Conservation (phyloP, 2,888 invertebrate species). For the Opisthograptis luteolata region DNA sequence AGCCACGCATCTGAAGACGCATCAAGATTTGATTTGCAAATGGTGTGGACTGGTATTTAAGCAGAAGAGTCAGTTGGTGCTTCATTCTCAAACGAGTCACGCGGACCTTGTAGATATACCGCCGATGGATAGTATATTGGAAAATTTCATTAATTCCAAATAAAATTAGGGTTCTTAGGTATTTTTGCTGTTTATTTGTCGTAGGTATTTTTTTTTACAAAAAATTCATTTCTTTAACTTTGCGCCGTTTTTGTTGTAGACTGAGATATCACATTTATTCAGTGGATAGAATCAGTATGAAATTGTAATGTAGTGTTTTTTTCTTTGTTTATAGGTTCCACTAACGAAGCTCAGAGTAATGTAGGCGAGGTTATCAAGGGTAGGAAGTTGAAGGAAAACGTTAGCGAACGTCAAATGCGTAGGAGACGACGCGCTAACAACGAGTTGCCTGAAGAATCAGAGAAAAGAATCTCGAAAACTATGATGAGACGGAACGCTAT, state of each 20-base stretch:
- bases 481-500: constrained; percentile 77
- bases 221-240: too few species aligned
- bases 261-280: too few species aligned
- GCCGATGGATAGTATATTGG: constrained; percentile 36
- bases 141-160: too few species aligned
- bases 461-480: constrained; percentile 70
- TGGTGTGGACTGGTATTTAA: constrained; percentile 59
- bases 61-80: constrained; percentile 48
- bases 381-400: constrained; percentile 74
- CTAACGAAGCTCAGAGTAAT: constrained; percentile 45
- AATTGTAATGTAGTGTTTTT: constrained; percentile 1
- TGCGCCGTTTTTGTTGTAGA: too few species aligned
- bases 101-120: constrained; percentile 49
- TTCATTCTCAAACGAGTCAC: constrained; percentile 55
- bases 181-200: too few species aligned
- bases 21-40: constrained; percentile 61
- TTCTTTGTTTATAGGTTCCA: constrained; percentile 70
- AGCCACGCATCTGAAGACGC: constrained; percentile 64
- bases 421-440: constrained; percentile 75
- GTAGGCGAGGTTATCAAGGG: constrained; percentile 54
- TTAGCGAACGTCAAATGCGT: constrained; percentile 74
- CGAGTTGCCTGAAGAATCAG: constrained; percentile 70
- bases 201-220: too few species aligned
- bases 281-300: background rate
- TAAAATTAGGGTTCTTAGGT: too few species aligned